Conservation (phyloP, 2,113 vertebrate genomes). For the Daphoenositta chrysoptera region DNA sequence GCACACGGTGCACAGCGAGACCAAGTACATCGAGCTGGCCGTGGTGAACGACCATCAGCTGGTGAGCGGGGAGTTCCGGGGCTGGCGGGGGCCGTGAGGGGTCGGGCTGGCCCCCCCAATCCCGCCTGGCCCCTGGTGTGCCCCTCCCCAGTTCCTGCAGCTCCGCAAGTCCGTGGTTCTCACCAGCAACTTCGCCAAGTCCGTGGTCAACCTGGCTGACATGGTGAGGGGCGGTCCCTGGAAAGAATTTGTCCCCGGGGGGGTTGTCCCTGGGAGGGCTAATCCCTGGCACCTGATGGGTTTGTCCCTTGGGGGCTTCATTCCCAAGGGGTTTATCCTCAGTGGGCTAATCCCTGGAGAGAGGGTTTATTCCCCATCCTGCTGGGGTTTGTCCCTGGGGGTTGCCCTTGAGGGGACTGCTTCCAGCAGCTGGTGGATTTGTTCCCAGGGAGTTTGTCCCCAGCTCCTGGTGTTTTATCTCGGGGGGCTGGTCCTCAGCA, state of each 20-base stretch:
- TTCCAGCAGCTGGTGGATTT: not conserved
- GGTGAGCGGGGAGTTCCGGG: slow-evolving; percentile 58
- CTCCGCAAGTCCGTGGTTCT: slow-evolving; percentile 84
- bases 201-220: slow-evolving; percentile 93
- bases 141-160: slow-evolving; percentile 80
- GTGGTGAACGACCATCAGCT: slow-evolving; percentile 91
- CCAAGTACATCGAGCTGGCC: slow-evolving; percentile 94
- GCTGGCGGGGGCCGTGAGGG: accelerated
- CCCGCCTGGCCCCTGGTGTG: not conserved
- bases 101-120: accelerated
- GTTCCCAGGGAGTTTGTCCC: not conserved
- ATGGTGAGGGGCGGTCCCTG: slow-evolving; percentile 73
- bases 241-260: not conserved
- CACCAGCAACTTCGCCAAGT: slow-evolving; percentile 95
- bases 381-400: not conserved
- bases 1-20: slow-evolving; percentile 90
- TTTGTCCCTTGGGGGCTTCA: not conserved
- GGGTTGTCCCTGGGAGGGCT: not conserved
- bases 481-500: not conserved
- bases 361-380: not conserved
- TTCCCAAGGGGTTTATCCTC: not conserved
- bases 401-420: not conserved
- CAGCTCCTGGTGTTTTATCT: not conserved
- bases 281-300: not conserved
- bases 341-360: not conserved